Conservation (phyloP, 2,888 invertebrate genomes). For the Ectemnius lituratus region DNA sequence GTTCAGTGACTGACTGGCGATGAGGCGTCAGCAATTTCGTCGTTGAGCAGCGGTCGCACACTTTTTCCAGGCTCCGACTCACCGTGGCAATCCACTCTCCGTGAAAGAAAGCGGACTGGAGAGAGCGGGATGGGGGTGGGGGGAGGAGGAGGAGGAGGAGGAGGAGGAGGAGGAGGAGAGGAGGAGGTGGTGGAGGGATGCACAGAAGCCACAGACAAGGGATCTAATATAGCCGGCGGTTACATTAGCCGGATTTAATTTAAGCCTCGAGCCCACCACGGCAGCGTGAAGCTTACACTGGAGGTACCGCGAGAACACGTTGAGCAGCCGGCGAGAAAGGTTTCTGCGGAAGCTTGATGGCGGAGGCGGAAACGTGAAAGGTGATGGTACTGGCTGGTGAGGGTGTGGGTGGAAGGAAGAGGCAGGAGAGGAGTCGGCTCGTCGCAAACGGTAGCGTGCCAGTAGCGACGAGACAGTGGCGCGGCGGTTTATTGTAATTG, state of each 20-base stretch:
- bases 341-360: neutral
- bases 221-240: slow-evolving; percentile 73
- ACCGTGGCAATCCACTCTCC: slow-evolving; percentile 23
- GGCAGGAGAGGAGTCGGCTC: slow-evolving; percentile 19
- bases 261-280: slow-evolving; percentile 63
- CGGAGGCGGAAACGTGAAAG: slow-evolving; percentile 11
- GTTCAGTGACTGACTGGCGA: neutral
- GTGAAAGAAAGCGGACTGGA: too few species aligned
- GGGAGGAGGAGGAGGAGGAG: slow-evolving; percentile 22
- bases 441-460: slow-evolving; percentile 43
- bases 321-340: slow-evolving; percentile 39
- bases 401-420: slow-evolving; percentile 23
- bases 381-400: slow-evolving; percentile 14
- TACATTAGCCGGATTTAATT: slow-evolving; percentile 75
- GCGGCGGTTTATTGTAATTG: slow-evolving; percentile 71
- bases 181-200: slow-evolving; percentile 32
- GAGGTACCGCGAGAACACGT: slow-evolving; percentile 51
- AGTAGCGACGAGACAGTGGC: slow-evolving; percentile 43
- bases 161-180: neutral
- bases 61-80: slow-evolving; percentile 14
- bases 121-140: neutral
- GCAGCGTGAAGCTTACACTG: slow-evolving; percentile 56
- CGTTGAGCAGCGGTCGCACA: slow-evolving; percentile 1
- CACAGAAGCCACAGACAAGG: slow-evolving; percentile 60
- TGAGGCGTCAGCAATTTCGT: slow-evolving; percentile 27